Evolutionary conservation across 2,113 vertebrate genomes (phyloP).

Genomic region (Rafetus swinhoei): DNA sequence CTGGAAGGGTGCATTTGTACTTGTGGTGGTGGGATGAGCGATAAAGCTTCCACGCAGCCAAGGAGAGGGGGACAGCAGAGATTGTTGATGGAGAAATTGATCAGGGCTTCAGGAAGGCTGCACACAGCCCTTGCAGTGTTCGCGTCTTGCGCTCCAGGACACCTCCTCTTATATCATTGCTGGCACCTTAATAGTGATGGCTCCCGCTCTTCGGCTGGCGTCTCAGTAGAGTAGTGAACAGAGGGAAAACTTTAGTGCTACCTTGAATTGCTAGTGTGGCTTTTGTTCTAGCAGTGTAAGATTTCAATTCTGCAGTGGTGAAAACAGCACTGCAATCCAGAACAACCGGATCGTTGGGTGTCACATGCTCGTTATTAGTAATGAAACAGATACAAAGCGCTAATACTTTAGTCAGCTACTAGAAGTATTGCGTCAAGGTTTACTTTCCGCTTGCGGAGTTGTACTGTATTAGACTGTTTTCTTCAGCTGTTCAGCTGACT

Average conservation of each 20-base stretch:
- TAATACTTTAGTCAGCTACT: not conserved
- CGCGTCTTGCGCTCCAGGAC: conserved; percentile 25
- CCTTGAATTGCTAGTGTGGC: not conserved
- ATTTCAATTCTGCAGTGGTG: not conserved
- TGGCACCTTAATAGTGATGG: conserved; percentile 40
- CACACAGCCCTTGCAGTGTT: conserved; percentile 37
- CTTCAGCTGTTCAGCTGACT: conserved; percentile 4
- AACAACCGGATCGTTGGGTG: conserved; percentile 24
- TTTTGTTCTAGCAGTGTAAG: not conserved
- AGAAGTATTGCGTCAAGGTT: not conserved
- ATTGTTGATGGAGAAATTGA: not conserved
- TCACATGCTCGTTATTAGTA: not conserved
- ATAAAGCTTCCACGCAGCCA: not conserved
- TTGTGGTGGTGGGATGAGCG: conserved; percentile 23
- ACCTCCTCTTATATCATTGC: conserved; percentile 1
- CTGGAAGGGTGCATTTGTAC: conserved; percentile 21
- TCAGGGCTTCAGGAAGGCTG: conserved; percentile 13
- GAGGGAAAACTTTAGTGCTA: conserved; percentile 44
- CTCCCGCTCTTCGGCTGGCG: not conserved
- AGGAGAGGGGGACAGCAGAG: not conserved
- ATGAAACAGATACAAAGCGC: not conserved
- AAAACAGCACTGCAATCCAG: not conserved
- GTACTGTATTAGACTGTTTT: not conserved
- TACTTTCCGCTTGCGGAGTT: conserved; percentile 36
- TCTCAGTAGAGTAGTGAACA: not conserved